Base-by-base conservation (phyloP, 2,888 invertebrate species). In the Drosophila ezoana region DNA sequence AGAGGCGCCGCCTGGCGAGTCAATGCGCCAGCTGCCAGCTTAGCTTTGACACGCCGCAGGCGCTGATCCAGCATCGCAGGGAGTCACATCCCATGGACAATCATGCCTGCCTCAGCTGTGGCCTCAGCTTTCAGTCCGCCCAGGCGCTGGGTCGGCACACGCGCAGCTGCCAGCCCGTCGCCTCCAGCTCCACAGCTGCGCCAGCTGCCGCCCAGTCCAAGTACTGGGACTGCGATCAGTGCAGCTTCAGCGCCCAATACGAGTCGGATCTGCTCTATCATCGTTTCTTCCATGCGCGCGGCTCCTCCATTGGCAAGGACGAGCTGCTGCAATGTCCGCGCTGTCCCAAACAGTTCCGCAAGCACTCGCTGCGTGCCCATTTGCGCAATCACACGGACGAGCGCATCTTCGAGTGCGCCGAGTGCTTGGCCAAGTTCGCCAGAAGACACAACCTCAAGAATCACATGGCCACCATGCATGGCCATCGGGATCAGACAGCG, bases 131-230 rank as follows among this genome's bases (percentile, higher is more conserved):
- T 88, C 93, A 94, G 0, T 92, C 96, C 0, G 93, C 95, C 1
- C 96, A 97, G 93, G 96, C 96, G 87, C 94, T 97, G 11, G 94
- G 95, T 0, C 94, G 94, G 11, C 97, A 97, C 93, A 3, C 96
- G 94, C 89, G 93, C 51, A 67, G 58, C 62, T 85, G 91, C 57
- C 73, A 89, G 63, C 87, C 90, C 14, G 16, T 54, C 23, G 60
- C 80, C 18, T 72, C 76, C 53, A 72, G 54, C 4, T 72, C 74
- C 10, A 5, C 63, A 6, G 45, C 32, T 3, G 41, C 32, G 10
- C n/a, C 47, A 1, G 1, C 43, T 9, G 14, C 8, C 3, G 5
- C 14, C 0, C 11, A 13, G 13, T 11, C 48, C 14, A 62, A 52
- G 3, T 18, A 23, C 6, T 90, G 83, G 76, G 44, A 44, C 28